A percentile compares a stretch with the other conserved stretches of the same genome.
Evolutionary conservation across 1,140 invertebrate species (phyloP).

Genomic region (Triops longicaudatus): DNA sequence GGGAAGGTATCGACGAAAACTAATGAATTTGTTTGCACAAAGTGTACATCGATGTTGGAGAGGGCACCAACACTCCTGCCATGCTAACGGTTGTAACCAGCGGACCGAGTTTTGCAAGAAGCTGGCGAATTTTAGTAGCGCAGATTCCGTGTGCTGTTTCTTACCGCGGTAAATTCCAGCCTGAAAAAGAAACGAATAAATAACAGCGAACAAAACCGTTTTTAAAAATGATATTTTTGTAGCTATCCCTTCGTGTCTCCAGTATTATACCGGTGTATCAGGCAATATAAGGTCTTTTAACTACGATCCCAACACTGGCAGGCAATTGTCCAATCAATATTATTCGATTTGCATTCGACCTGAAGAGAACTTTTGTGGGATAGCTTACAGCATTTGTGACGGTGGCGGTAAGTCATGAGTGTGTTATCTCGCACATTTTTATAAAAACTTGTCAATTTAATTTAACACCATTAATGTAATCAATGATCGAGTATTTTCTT

Average conservation of each 20-base stretch:
- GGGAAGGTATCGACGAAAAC: too few relatives aligned
- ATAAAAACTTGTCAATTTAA: too few relatives aligned
- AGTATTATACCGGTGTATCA: constrained; percentile 68
- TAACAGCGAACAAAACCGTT: constrained; percentile 29
- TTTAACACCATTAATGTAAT: constrained; percentile 26
- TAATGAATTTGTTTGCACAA: constrained; percentile 9
- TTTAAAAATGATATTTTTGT: constrained; percentile 32
- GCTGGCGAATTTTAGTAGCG: constrained; percentile 47
- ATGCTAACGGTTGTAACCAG: constrained; percentile 33
- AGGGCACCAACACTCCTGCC: constrained; percentile 26
- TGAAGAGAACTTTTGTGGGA: constrained; percentile 78
- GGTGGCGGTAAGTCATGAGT: constrained; percentile 50
- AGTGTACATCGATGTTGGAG: constrained; percentile 33
- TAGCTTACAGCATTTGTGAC: constrained; percentile 66
- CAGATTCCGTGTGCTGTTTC: constrained; percentile 65
- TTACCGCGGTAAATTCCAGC: constrained; percentile 54
- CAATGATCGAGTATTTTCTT: constrained; percentile 54
- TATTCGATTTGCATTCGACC: constrained; percentile 75
- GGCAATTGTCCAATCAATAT: constrained; percentile 77
- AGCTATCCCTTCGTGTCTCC: constrained; percentile 75
- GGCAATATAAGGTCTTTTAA: constrained; percentile 73
- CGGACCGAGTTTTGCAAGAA: constrained; percentile 32
- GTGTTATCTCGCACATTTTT: too few relatives aligned
- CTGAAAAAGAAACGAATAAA: too few relatives aligned
- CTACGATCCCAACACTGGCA: constrained; percentile 59